phyloP scores from a whole-genome alignment of 2,113 vertebrate genomes.

The Melanerpes aurifrons region DNA sequence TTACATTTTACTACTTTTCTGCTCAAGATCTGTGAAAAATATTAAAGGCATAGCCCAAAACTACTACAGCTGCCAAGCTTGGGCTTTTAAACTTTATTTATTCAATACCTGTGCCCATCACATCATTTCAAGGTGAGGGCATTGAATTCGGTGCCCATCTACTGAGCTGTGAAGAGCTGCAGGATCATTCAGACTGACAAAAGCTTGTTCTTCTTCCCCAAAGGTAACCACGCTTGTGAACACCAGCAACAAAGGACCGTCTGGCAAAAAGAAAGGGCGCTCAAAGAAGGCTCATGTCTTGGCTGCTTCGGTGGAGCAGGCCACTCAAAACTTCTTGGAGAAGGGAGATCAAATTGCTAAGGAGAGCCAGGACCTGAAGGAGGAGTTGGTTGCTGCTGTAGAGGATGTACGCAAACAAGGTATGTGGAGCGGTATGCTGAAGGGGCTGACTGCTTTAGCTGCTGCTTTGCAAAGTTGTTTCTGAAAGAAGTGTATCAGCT shows the following conservation, averaged over 20 bases:
- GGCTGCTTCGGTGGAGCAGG: constrained; percentile 97
- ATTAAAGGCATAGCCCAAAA: no score
- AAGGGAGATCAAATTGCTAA: constrained; percentile 98
- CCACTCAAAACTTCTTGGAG: constrained; percentile 97
- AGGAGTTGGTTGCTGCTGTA: constrained; percentile 93
- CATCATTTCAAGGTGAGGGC: neutral
- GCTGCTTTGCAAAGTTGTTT: neutral
- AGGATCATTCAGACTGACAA: neutral
- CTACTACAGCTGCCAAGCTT: neutral
- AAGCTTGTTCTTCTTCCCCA: neutral
- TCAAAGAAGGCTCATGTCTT: constrained; percentile 98
- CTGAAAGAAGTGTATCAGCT: neutral
- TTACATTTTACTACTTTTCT: no score
- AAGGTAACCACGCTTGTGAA: constrained; percentile 98
- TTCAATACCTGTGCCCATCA: neutral
- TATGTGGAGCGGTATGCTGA: constrained; percentile 14
- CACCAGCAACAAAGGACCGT: constrained; percentile 97
- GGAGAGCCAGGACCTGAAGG: constrained; percentile 97
- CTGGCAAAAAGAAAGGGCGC: constrained; percentile 97
- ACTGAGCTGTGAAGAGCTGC: neutral
- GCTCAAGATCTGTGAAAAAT: no score
- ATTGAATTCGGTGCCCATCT: neutral
- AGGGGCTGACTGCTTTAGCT: neutral
- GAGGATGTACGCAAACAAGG: constrained; percentile 98
- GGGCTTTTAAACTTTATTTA: neutral